Base-by-base conservation (phyloP, 2,797 vertebrate species). In the Xenentodon cancila region DNA sequence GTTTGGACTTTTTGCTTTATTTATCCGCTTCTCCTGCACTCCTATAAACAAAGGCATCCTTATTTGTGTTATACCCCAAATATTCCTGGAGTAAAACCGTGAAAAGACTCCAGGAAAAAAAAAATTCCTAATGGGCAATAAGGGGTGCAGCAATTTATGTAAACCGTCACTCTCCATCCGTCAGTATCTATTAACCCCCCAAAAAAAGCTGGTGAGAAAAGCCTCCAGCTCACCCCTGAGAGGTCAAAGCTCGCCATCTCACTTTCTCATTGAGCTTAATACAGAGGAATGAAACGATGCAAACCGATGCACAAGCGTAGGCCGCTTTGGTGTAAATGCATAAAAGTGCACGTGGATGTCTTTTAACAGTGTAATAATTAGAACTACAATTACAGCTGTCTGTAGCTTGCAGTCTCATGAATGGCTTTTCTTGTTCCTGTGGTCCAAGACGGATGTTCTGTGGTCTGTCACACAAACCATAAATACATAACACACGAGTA, bases 221-320 rank as follows among this genome's bases (percentile, higher is more conserved):
- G 64, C 73, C 67, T 80, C 62, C 25, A 56, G 51, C 53, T 84
- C 76, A 83, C 57, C 63, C 54, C 67, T 63, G 2, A 40, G 22
- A 77, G 47, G 71, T 75, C 65, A 83, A 53, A 61, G 74, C 58
- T 78, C 74, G 63, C 5, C 45, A 37, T 57, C 57, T 75, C 60
- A 77, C 73, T 86, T 80, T 86, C 71, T 81, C 62, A 69, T 57
- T 80, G 64, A 27, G 60, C 70, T 84, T 75, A 78, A 72, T 64
- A 58, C 51, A 55, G 56, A 71, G 53, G 32, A 51, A 44, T 64
- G 46, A 55, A 64, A 64, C 3, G 22, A 45, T 18, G 4, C 19
- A 54, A 25, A 30, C 64, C 43, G 50, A 40, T 48, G 44, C 40
- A 56, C n/a, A 20, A 8, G 15, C 32, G 9, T 11, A 30, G 42